Percentiles rank a stretch among this genome's conserved stretches.
Conservation (phyloP, 2,888 invertebrate species). For the Platycheirus albimanus region DNA sequence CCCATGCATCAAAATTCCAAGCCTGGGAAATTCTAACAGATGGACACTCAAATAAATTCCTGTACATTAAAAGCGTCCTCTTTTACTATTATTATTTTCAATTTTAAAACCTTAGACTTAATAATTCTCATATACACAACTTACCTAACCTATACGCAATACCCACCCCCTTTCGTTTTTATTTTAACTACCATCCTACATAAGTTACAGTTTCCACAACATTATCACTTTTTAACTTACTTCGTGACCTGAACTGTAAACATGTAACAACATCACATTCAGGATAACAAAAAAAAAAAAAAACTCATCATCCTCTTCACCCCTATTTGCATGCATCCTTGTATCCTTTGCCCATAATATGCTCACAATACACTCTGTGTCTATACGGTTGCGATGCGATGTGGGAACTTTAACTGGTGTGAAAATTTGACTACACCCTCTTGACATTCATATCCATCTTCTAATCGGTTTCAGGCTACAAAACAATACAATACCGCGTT, state of each 20-base stretch:
- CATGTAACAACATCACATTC: constrained; percentile 27
- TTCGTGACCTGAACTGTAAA: constrained; percentile 14
- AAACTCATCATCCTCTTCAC: constrained; percentile 45
- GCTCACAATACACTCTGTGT: neutral
- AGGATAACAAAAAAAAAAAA: constrained; percentile 4
- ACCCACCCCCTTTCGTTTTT: neutral
- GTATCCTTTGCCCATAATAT: too few species aligned
- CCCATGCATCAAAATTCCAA: constrained; percentile 31
- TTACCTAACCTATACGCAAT: neutral
- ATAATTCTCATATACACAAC: neutral
- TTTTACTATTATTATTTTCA: constrained; percentile 13
- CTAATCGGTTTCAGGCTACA: constrained; percentile 68
- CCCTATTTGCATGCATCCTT: constrained; percentile 60
- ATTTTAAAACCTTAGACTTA: constrained; percentile 12
- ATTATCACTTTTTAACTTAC: constrained; percentile 65
- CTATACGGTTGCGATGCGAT: constrained; percentile 2
- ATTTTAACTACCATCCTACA: neutral
- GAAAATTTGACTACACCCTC: constrained; percentile 65
- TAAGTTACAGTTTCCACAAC: constrained; percentile 10
- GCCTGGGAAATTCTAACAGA: constrained; percentile 61
- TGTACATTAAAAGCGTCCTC: constrained; percentile 30
- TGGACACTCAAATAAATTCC: constrained; percentile 53
- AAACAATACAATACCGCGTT: constrained; percentile 45
- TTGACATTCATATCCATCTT: constrained; percentile 73
- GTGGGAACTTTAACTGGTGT: constrained; percentile 72